Evolutionary conservation across 1,140 invertebrate genomes (phyloP), one percentile per base, ranked within the genome.

Genomic region (Drosophila sp.): DNA sequence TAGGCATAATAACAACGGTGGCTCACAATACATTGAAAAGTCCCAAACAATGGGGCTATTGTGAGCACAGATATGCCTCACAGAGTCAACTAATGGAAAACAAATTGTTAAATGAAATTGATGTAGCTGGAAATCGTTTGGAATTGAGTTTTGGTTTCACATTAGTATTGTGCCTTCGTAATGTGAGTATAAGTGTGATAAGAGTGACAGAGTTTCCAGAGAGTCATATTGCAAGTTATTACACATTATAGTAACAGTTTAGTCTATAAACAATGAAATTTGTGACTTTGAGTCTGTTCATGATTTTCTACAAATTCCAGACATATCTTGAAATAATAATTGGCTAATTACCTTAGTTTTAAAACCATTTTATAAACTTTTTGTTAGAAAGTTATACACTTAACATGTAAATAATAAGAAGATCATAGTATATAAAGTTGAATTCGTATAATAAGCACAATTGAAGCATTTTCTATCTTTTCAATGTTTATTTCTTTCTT

Each of bases 1-100:
- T 82, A 72, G 82, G 48, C 76, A 79, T 81, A 67, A 87, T 79
- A 87, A 87, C 79, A 84, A 77, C 80, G 72, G 59, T 61, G 66
- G 56, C 48, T 56, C 18, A 8, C 38, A 50, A 45, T 6, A 40
- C 51, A 54, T 18, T 18, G 32, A 34, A 21, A 73, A 21, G 36
- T 13, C 29, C 29, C 61, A 62, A 71, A 81, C 79, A 81, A 81
- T 81, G 53, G 56, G 29, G 43, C 53, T 50, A 76, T 57, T 45
- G 58, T 38, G 56, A 9, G 36, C 13, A 27, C 56, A 34, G 41
- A 56, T 70, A 62, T 62, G 58, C 58, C 66, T 70, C 59, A 65
- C 8, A 51, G 69, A 21, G 7, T 16, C 69, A 72, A 65, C 79
- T 81, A 81, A 81, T 82, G 74, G 79, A 54, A 72, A 80, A 81